Evolutionary conservation across 2,797 vertebrate genomes (phyloP), one percentile per base, ranked within the genome.

Genomic region (Sebastiscus tertius): DNA sequence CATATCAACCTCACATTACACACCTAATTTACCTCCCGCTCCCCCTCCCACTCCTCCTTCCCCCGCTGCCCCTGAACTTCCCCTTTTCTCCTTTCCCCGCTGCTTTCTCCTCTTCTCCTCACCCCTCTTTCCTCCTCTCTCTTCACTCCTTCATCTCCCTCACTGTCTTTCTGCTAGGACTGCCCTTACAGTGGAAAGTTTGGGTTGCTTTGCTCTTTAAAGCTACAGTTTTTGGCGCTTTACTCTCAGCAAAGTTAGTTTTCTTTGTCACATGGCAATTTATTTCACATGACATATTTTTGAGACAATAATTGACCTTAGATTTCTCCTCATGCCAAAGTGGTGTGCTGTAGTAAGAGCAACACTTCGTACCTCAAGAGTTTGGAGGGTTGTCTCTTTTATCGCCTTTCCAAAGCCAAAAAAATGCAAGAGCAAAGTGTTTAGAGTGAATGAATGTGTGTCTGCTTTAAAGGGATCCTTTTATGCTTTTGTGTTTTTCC

Each of bases 1-100:
- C 92, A 87, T 88, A 94, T 95, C 92, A 92, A 89, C 91, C 89
- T 93, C 92, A 93, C 88, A 93, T 95, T 93, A 93, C 93, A 94
- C 90, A 93, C 81, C 90, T 93, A 90, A 93, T 95, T 94, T 94
- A 88, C 87, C 85, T 82, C 71, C 80, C 10, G 18, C 39, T 68
- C 87, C 77, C 58, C 60, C 73, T 85, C 73, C 81, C 55, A 31
- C 72, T 67, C 72, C 70, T 70, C 77, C 42, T 72, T 77, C 82
- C 20, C 66, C 63, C 58, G 60, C 64, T 75, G 73, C 73, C 65
- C 75, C 79, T 36, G 67, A 82, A 81, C 56, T 58, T 63, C 72
- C n/a, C n/a, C 36, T 60, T 34, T 72, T 61, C 27, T 76, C 68
- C 18, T 64, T 55, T 34, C 46, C 58, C 14, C 1, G 56, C 60